phyloP scores from a whole-genome alignment of 2,113 vertebrate genomes.

The Acanthochromis polyacanthus region DNA sequence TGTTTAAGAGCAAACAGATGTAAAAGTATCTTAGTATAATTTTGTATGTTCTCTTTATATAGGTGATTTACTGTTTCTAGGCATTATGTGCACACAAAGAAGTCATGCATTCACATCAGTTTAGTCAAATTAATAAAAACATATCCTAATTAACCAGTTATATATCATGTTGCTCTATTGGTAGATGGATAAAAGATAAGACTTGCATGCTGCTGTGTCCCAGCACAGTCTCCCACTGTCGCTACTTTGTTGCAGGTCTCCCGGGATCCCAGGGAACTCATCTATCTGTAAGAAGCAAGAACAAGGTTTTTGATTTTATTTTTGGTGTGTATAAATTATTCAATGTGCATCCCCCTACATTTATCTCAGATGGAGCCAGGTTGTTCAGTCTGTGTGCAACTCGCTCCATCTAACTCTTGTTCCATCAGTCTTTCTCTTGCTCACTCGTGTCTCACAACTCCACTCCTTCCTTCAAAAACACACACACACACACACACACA shows the following conservation, averaged over 20 bases:
- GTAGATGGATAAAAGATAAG: conserved; percentile 41
- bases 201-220: conserved; percentile 37
- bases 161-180: conserved; percentile 49
- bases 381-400: conserved; percentile 68
- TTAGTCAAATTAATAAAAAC: conserved; percentile 38
- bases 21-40: neutral
- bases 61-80: neutral
- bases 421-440: conserved; percentile 66
- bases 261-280: conserved; percentile 54
- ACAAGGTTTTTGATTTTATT: conserved; percentile 77
- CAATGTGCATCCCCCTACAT: conserved; percentile 71
- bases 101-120: conserved; percentile 16
- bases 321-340: conserved; percentile 83
- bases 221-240: conserved; percentile 29
- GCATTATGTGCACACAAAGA: neutral
- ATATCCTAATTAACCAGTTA: conserved; percentile 52
- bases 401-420: conserved; percentile 65
- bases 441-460: conserved; percentile 36
- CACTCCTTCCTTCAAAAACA: conserved; percentile 25
- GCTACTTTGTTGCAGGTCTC: conserved; percentile 64
- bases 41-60: conserved; percentile 7
- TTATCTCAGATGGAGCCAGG: conserved; percentile 74
- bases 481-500: conserved; percentile 21
- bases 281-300: conserved; percentile 68
- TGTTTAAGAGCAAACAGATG: neutral